Evolutionary conservation across 2,797 vertebrate species (phyloP).

Genomic region (Eospalax fontanierii): DNA sequence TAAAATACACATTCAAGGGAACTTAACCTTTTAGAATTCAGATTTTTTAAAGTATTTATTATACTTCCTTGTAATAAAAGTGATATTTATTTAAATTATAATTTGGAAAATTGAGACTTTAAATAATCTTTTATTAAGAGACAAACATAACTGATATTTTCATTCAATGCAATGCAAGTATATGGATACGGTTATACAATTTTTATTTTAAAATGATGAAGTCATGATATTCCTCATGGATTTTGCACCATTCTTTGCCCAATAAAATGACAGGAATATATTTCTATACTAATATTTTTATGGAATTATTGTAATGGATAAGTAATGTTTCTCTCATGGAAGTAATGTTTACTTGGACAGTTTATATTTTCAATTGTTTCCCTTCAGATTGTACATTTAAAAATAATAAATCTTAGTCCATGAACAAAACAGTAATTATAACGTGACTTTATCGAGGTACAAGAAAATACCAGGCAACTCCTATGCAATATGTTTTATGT

Average conservation of each 20-base stretch:
- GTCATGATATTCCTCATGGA: background rate
- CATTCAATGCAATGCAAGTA: background rate
- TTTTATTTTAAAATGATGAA: slow-evolving; percentile 20
- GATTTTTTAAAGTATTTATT: background rate
- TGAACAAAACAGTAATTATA: background rate
- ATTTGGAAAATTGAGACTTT: background rate
- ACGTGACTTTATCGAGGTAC: background rate
- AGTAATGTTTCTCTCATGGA: background rate
- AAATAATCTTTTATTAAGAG: background rate
- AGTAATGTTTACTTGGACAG: background rate
- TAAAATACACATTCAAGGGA: background rate
- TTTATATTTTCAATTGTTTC: slow-evolving; percentile 25
- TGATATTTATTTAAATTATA: background rate
- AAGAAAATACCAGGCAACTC: no score
- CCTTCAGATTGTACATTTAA: background rate
- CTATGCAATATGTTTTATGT: no score
- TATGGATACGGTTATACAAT: background rate
- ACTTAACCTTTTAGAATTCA: background rate
- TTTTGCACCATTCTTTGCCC: background rate
- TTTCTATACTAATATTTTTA: background rate
- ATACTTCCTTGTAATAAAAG: background rate
- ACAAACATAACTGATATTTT: slow-evolving; percentile 22
- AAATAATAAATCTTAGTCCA: background rate
- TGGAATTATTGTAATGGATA: background rate
- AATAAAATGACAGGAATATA: slow-evolving; percentile 4